A percentile compares a stretch with the other conserved stretches of the same genome.
Evolutionary conservation across 1,140 invertebrate species (phyloP).

Genomic region (Colletes latitarsis): DNA sequence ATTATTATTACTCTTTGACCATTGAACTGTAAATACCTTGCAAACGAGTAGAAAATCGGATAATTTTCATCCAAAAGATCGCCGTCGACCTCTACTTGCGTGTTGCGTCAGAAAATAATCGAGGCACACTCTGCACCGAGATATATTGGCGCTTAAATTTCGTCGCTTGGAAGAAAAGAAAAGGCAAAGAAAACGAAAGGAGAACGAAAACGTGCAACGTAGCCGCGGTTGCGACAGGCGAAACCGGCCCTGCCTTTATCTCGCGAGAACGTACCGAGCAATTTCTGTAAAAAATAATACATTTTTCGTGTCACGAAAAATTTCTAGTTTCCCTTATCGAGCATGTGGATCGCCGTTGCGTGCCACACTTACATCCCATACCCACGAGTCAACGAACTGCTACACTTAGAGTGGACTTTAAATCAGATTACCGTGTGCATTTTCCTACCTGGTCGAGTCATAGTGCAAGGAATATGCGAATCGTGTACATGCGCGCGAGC

Average conservation of each 20-base stretch:
- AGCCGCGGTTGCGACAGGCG: not conserved
- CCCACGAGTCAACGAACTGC: slow-evolving; percentile 51
- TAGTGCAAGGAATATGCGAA: slow-evolving; percentile 5
- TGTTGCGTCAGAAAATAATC: not conserved
- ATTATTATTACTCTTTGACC: too few relatives aligned
- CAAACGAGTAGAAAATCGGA: too few relatives aligned
- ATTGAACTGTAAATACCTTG: too few relatives aligned
- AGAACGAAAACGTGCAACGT: not conserved
- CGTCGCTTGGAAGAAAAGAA: slow-evolving; percentile 1
- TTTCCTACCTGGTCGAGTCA: slow-evolving; percentile 43
- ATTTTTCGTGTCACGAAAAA: slow-evolving; percentile 38
- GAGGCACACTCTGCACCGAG: too few relatives aligned
- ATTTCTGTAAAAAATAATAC: slow-evolving; percentile 54
- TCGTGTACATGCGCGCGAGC: not conserved
- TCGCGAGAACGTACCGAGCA: slow-evolving; percentile 34
- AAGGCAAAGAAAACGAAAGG: not conserved
- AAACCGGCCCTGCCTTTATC: not conserved
- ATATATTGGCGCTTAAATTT: not conserved
- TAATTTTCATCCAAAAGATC: not conserved
- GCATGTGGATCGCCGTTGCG: slow-evolving; percentile 56
- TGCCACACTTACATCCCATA: slow-evolving; percentile 45
- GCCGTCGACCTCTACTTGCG: not conserved
- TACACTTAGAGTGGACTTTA: slow-evolving; percentile 52
- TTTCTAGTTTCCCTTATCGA: slow-evolving; percentile 47
- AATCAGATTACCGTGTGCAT: slow-evolving; percentile 60